Percentiles rank a stretch among this genome's conserved stretches.
Evolutionary conservation across 1,140 invertebrate species (phyloP).

Genomic region (Trichonephila clavipes): DNA sequence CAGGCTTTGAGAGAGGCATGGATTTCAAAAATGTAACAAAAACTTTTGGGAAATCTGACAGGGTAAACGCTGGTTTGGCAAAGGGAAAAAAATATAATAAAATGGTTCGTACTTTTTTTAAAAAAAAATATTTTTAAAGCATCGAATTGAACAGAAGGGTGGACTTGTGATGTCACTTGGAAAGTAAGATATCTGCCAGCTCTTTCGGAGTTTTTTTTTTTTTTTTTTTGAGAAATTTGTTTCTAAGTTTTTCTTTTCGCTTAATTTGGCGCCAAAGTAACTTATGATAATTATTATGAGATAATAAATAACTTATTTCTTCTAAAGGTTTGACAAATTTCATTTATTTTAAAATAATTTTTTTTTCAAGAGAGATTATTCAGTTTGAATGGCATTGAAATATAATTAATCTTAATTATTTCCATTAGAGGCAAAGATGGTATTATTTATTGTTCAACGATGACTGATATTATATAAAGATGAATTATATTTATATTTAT

Average conservation of each 20-base stretch:
- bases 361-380: background rate
- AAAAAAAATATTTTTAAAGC: background rate
- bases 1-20: conserved; percentile 1
- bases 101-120: background rate
- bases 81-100: conserved; percentile 1
- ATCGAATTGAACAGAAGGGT: background rate
- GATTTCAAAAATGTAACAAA: conserved; percentile 48
- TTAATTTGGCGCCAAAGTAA: background rate
- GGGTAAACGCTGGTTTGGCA: conserved; percentile 40
- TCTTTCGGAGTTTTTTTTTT: background rate
- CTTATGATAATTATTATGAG: background rate
- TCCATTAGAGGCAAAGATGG: background rate
- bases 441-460: too few relatives aligned
- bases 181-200: conserved; percentile 16
- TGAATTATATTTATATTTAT: too few relatives aligned
- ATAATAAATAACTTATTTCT: background rate
- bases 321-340: background rate
- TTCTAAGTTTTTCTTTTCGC: background rate
- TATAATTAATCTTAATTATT: background rate
- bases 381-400: background rate
- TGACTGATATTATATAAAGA: too few relatives aligned
- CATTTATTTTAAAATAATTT: background rate
- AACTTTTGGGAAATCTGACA: conserved; percentile 55
- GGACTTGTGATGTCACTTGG: background rate
- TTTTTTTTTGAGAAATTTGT: background rate